Evolutionary conservation across 2,888 invertebrate species (phyloP).

Genomic region (Incurvaria masculella): DNA sequence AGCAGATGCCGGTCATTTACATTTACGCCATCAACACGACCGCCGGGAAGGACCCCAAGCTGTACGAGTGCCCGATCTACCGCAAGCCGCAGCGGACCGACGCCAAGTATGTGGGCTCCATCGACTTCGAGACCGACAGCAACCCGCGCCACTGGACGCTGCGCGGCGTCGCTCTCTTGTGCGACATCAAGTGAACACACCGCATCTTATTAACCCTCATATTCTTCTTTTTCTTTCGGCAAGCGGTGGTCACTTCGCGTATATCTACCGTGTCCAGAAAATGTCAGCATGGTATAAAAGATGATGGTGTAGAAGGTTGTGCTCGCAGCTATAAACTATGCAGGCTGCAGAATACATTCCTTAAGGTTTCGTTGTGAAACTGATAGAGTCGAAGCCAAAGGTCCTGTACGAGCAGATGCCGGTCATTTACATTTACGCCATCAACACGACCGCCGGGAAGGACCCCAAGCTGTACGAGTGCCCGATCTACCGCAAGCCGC

Average conservation of each 20-base stretch:
- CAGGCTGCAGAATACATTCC: too few relatives aligned
- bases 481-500: slow-evolving; percentile 94
- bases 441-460: slow-evolving; percentile 90
- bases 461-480: slow-evolving; percentile 92
- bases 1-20: slow-evolving; percentile 95
- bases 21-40: slow-evolving; percentile 94
- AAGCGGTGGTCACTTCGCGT: too few relatives aligned
- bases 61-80: slow-evolving; percentile 97
- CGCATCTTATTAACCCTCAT: too few relatives aligned
- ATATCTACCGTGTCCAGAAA: too few relatives aligned
- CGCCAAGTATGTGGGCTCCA: slow-evolving; percentile 91
- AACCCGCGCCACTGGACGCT: slow-evolving; percentile 94
- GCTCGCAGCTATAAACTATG: too few relatives aligned
- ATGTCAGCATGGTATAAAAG: too few relatives aligned
- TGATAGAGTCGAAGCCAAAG: slow-evolving; percentile 92
- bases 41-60: slow-evolving; percentile 83
- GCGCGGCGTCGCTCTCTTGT: slow-evolving; percentile 91
- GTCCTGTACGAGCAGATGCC: slow-evolving; percentile 95
- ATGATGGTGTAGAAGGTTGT: too few relatives aligned
- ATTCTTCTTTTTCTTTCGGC: too few relatives aligned
- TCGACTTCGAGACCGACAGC: slow-evolving; percentile 90
- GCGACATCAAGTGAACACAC: slow-evolving; percentile 86
- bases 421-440: slow-evolving; percentile 93
- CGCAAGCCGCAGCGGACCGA: slow-evolving; percentile 94
- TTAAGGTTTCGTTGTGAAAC: too few relatives aligned